Evolutionary conservation across 1,140 invertebrate genomes (phyloP), one percentile per base, ranked within the genome.

Genomic region (Habropoda laboriosa): DNA sequence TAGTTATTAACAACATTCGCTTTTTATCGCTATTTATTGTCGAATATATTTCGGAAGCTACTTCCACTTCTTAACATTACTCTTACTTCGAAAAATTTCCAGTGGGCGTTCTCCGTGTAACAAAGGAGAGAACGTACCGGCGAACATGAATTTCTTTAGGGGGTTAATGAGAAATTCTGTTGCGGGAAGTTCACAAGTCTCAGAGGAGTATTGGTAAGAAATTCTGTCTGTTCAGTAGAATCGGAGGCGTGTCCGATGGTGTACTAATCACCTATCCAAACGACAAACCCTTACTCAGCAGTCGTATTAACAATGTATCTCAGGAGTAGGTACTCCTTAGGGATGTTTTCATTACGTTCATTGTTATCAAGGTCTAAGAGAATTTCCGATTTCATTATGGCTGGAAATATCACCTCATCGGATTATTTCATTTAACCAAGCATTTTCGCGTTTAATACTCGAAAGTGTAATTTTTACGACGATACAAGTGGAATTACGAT

Each of bases 261-360:
- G 86, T 81, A 67, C 83, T 89, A 90, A 89, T 90, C 83, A 86
- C 86, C 85, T 80, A 85, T 85, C 87, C 80, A 89, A 89, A 85
- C 80, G 60, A 81, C 71, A 67, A 71, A 79, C 64, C 67, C 64
- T 63, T 81, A 53, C 79, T 79, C 71, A 49, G 57, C 64, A 71
- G 57, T 81, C 66, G 77, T 47, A 82, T 74, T 86, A 77, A 87
- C 78, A 75, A 75, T 61, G 68, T 68, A 74, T 71, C 53, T 80
- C 47, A 0, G 38, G 30, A 53, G 47, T 57, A 66, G 66, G 76
- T 78, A 47, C 57, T 38, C 80, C 74, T 68, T 55, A 18, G 85
- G 77, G 70, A 86, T 71, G 32, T 75, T 35, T 81, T 85, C 80
- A 66, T 87, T 87, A 83, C 38, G 55, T 78, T 60, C 66, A 79